Conservation (phyloP, 2,797 vertebrate species). For the Pagetopsis macropterus region DNA sequence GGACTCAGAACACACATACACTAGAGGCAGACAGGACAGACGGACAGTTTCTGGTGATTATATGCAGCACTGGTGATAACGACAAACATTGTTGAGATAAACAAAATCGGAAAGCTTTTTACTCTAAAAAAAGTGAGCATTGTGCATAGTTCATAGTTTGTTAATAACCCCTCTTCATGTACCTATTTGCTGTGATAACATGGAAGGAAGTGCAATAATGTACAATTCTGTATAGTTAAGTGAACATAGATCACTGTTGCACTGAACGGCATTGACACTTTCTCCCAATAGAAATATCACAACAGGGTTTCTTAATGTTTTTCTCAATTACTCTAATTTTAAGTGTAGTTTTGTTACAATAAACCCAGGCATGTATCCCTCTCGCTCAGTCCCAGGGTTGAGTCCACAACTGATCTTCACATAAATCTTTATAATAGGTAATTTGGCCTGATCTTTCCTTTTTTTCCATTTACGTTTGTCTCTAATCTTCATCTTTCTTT, state of each 20-base stretch:
- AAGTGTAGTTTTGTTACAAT: slow-evolving; percentile 80
- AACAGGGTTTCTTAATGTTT: slow-evolving; percentile 72
- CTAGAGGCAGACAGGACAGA: slow-evolving; percentile 74
- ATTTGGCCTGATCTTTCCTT: slow-evolving; percentile 72
- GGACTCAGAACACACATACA: slow-evolving; percentile 75
- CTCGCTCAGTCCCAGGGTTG: slow-evolving; percentile 79
- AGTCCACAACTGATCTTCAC: slow-evolving; percentile 79
- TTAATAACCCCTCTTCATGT: slow-evolving; percentile 77
- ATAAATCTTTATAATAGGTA: slow-evolving; percentile 75
- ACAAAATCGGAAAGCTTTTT: slow-evolving; percentile 79
- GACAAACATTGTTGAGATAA: slow-evolving; percentile 75
- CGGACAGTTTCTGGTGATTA: slow-evolving; percentile 76
- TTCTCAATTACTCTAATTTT: slow-evolving; percentile 75
- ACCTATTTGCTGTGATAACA: slow-evolving; percentile 84
- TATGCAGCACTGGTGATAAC: slow-evolving; percentile 80
- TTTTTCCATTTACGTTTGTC: slow-evolving; percentile 61
- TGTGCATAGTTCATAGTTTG: slow-evolving; percentile 88
- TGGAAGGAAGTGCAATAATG: slow-evolving; percentile 86
- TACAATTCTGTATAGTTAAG: slow-evolving; percentile 81
- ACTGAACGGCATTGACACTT: slow-evolving; percentile 82
- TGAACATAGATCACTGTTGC: slow-evolving; percentile 86
- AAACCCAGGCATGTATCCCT: slow-evolving; percentile 71
- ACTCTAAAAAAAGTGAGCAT: slow-evolving; percentile 86
- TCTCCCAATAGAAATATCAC: slow-evolving; percentile 80
- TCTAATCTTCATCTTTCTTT: slow-evolving; percentile 41